Evolutionary conservation across 2,888 invertebrate genomes (phyloP).

Genomic region (Opisthograptis luteolata): DNA sequence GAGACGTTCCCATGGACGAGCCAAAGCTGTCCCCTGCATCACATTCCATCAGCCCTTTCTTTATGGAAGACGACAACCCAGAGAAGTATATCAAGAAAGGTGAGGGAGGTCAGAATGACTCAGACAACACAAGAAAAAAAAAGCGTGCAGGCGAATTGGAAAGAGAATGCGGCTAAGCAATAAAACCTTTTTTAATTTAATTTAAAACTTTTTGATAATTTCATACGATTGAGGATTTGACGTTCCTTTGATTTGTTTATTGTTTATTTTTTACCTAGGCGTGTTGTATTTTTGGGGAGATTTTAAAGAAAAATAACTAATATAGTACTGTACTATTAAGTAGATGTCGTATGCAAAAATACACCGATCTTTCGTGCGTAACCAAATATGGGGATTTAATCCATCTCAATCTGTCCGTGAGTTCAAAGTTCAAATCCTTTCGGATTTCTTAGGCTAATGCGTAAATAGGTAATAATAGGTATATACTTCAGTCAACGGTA

Average conservation of each 20-base stretch:
- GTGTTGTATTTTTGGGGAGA: constrained; percentile 6
- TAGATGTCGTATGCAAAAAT: constrained; percentile 71
- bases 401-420: constrained; percentile 71
- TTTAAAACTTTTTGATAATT: constrained; percentile 8
- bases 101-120: too few relatives aligned
- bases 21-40: constrained; percentile 84
- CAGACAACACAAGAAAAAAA: too few relatives aligned
- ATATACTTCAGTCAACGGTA: too few relatives aligned
- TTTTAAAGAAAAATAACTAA: not conserved
- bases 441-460: not conserved
- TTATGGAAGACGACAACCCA: constrained; percentile 86
- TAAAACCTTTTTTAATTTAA: not conserved
- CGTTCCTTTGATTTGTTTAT: constrained; percentile 11
- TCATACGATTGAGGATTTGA: too few relatives aligned
- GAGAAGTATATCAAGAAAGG: constrained; percentile 87
- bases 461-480: not conserved
- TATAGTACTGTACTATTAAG: too few relatives aligned
- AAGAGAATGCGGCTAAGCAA: not conserved
- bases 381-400: constrained; percentile 78
- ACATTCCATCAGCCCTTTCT: constrained; percentile 86
- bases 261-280: constrained; percentile 12
- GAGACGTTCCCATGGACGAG: constrained; percentile 85
- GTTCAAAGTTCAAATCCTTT: constrained; percentile 38
- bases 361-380: constrained; percentile 71
- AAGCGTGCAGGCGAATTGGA: not conserved